A percentile compares a stretch with the other conserved stretches of the same genome.
phyloP scores from a whole-genome alignment of 92 coral and sea anemone genomes.

The Chrysogorgia sp. region DNA sequence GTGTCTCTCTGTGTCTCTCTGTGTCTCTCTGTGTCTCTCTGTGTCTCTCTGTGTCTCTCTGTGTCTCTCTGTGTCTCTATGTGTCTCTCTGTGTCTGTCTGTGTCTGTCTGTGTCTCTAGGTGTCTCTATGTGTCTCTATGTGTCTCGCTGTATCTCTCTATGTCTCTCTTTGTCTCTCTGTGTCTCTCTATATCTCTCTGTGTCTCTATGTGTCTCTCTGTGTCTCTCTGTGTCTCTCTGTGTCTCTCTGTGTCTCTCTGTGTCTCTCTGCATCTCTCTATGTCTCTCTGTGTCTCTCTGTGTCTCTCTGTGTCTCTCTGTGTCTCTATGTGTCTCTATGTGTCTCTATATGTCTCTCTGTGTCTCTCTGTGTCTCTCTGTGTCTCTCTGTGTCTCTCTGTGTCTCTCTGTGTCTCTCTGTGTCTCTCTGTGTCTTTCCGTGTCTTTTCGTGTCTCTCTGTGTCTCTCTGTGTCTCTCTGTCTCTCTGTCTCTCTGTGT shows the following conservation, averaged over 20 bases:
- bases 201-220: no score
- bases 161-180: no score
- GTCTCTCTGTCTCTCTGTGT: not conserved
- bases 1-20: not conserved
- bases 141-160: no score
- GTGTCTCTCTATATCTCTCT: no score
- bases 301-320: not conserved
- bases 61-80: not conserved
- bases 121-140: no score
- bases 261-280: no score
- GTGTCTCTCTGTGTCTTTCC: not conserved
- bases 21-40: not conserved
- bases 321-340: no score
- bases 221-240: not conserved
- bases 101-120: no score
- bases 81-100: no score
- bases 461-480: not conserved
- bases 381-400: not conserved
- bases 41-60: not conserved
- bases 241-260: not conserved
- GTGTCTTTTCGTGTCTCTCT: no score
- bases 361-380: not conserved
- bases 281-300: not conserved
- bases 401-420: not conserved
- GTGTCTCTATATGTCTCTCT: no score